A percentile compares a stretch with the other conserved stretches of the same genome.
Evolutionary conservation across 2,888 invertebrate species (phyloP).

Genomic region (Drosophila atripex): DNA sequence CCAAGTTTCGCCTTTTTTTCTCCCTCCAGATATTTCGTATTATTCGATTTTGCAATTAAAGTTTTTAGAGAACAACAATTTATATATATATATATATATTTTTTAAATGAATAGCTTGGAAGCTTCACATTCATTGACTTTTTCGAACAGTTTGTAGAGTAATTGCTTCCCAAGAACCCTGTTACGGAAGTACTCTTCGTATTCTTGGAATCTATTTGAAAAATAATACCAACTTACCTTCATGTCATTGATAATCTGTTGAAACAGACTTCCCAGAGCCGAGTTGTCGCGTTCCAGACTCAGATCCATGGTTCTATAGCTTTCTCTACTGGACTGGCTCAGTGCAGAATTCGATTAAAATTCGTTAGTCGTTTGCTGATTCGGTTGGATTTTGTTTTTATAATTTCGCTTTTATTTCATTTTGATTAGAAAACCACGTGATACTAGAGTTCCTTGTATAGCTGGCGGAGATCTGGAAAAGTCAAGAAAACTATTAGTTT

Average conservation of each 20-base stretch:
- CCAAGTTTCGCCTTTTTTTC: slow-evolving; percentile 29
- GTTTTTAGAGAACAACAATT: not conserved
- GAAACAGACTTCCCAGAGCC: slow-evolving; percentile 96
- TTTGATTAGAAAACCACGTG: slow-evolving; percentile 42
- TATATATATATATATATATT: not conserved
- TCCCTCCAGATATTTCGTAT: not conserved
- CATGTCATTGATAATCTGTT: slow-evolving; percentile 97
- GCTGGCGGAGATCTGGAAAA: slow-evolving; percentile 19
- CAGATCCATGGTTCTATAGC: slow-evolving; percentile 81
- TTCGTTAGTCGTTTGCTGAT: slow-evolving; percentile 45
- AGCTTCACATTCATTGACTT: not conserved
- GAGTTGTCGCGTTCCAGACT: slow-evolving; percentile 89
- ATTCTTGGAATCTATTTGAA: slow-evolving; percentile 18
- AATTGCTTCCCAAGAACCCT: slow-evolving; percentile 4
- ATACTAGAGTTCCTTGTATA: slow-evolving; percentile 4
- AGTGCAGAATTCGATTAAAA: slow-evolving; percentile 43
- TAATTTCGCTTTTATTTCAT: slow-evolving; percentile 54
- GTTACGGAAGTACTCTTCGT: slow-evolving; percentile 12
- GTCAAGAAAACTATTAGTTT: not conserved
- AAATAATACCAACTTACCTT: slow-evolving; percentile 88
- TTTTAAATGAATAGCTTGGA: too few species aligned
- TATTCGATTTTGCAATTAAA: slow-evolving; percentile 21
- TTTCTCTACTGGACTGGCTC: slow-evolving; percentile 18
- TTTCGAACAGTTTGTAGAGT: slow-evolving; percentile 15
- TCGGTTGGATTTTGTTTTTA: slow-evolving; percentile 41